phyloP scores from a whole-genome alignment of 2,113 vertebrate genomes.

The Eleginops maclovinus region DNA sequence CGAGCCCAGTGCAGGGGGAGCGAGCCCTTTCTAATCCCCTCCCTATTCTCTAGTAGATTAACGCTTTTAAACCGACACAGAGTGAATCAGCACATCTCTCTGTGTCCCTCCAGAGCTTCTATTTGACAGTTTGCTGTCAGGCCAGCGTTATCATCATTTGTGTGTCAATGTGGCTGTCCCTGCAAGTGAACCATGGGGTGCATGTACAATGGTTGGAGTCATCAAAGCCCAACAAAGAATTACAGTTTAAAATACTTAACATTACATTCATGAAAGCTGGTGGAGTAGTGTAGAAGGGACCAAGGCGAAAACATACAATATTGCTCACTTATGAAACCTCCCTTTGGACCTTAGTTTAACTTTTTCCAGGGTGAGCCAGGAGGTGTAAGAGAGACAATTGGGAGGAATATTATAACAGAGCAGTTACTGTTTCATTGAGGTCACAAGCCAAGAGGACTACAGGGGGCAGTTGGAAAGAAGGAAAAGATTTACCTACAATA shows the following conservation, averaged over 20 bases:
- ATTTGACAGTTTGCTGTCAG: slow-evolving; percentile 13
- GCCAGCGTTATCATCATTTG: slow-evolving; percentile 45
- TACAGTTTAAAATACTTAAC: no score
- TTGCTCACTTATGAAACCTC: no score
- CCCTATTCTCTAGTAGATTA: slow-evolving; percentile 83
- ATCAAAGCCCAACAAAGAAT: not conserved
- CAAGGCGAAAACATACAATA: no score
- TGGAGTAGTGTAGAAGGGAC: no score
- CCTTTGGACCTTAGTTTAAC: no score
- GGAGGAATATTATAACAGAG: slow-evolving; percentile 12
- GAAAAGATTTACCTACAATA: not conserved
- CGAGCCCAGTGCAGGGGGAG: slow-evolving; percentile 46
- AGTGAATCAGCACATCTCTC: slow-evolving; percentile 86
- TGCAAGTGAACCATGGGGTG: not conserved
- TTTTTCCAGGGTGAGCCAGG: no score
- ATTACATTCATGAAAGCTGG: no score
- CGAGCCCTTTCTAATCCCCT: slow-evolving; percentile 78
- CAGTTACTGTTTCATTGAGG: not conserved
- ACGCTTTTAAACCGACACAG: slow-evolving; percentile 77
- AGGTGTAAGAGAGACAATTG: no score
- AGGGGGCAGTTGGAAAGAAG: not conserved
- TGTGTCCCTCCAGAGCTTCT: slow-evolving; percentile 63
- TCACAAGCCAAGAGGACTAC: not conserved
- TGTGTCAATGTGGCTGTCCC: slow-evolving; percentile 4
- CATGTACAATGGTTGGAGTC: slow-evolving; percentile 2